Conservation (phyloP, 2,797 vertebrate species). For the Tachyglossus aculeatus region DNA sequence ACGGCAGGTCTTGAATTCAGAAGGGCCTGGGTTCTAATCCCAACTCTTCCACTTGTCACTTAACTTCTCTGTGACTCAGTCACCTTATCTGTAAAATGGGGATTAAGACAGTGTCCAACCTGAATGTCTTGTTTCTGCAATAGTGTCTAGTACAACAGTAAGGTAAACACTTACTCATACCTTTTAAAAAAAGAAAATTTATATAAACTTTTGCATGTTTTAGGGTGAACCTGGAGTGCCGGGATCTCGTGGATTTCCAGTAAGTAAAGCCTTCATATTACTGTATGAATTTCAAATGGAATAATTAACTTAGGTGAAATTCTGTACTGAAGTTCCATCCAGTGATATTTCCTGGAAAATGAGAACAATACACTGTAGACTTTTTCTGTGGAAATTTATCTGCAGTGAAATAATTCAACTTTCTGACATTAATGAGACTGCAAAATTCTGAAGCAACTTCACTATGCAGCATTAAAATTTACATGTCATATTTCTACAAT, state of each 20-base stretch:
- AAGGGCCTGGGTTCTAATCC: too few relatives aligned
- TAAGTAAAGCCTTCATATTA: slow-evolving; percentile 74
- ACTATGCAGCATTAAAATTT: background rate
- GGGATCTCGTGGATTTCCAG: slow-evolving; percentile 88
- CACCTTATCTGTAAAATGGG: too few relatives aligned
- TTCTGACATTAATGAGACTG: background rate
- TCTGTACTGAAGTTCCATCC: background rate
- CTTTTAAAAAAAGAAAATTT: background rate
- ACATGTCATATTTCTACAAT: too few relatives aligned
- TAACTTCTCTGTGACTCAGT: too few relatives aligned
- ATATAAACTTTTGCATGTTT: slow-evolving; percentile 46
- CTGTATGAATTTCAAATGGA: slow-evolving; percentile 19
- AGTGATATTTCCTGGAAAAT: background rate
- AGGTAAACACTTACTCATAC: background rate
- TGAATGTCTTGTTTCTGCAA: too few relatives aligned
- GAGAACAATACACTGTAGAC: background rate
- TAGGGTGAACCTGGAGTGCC: slow-evolving; percentile 92
- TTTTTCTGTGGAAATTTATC: background rate
- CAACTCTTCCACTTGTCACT: too few relatives aligned
- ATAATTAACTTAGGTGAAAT: background rate
- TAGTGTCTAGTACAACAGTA: too few relatives aligned
- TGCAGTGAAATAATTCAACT: background rate
- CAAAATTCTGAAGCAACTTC: background rate
- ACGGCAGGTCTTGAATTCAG: too few relatives aligned
- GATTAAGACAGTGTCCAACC: too few relatives aligned